Percentiles rank a stretch among this genome's conserved stretches.
phyloP scores from a whole-genome alignment of 92 coral and sea anemone species.

The Palythoa heliodiscus region DNA sequence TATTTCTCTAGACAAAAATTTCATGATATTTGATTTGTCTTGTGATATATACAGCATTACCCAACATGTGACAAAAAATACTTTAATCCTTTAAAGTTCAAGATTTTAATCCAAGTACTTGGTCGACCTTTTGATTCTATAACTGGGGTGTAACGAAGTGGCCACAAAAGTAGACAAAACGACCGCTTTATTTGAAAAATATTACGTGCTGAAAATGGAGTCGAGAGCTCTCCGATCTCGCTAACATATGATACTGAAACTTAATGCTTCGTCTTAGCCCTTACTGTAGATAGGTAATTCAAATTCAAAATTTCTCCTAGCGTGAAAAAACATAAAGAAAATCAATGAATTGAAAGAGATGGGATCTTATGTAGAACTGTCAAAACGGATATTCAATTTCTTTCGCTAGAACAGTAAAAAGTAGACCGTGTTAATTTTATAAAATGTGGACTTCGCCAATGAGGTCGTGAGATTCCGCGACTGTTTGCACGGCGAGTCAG shows the following conservation, averaged over 20 bases:
- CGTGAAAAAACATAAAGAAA: background rate
- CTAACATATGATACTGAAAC: background rate
- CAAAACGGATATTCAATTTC: background rate
- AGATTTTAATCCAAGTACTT: conserved; percentile 8
- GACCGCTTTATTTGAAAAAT: background rate
- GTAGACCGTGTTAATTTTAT: background rate
- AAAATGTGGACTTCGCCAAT: conserved; percentile 8
- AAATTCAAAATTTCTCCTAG: background rate
- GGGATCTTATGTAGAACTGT: background rate
- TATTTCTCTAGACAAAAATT: background rate
- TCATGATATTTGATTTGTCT: background rate
- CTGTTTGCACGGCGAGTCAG: conserved; percentile 9
- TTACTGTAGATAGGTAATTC: background rate
- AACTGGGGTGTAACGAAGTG: background rate
- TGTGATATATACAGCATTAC: background rate
- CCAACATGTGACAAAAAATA: background rate
- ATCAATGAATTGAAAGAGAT: background rate
- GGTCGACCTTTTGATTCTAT: background rate
- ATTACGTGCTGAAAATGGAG: background rate
- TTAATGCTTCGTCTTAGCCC: background rate
- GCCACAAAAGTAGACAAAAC: background rate
- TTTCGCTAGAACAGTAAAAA: background rate
- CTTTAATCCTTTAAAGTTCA: background rate
- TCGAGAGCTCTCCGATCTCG: background rate
- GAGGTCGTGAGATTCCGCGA: background rate